Base-by-base conservation (phyloP, 2,888 invertebrate genomes). In the Hymenopus coronatus region DNA sequence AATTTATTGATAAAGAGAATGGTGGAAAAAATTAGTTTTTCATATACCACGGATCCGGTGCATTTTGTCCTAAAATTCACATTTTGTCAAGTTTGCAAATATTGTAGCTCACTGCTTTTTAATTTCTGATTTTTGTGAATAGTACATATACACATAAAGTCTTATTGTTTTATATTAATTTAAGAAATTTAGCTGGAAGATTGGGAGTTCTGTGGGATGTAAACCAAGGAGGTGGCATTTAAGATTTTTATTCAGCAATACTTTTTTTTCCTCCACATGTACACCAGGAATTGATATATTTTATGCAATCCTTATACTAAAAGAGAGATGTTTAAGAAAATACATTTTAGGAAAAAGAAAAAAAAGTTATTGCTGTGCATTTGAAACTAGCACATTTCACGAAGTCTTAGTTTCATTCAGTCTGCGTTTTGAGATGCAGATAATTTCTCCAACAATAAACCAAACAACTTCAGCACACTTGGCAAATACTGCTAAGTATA, bases 221-320 rank as follows among this genome's bases (percentile, higher is more conserved):
- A 82, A 87, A 87, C 82, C 40, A 88, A 88, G 82, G 90, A 89
- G 88, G 88, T 89, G 89, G 89, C 88, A 89, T 88, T 88, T 88
- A 90, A 89, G 85, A 84, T 89, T 88, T 84, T 89, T 88, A 88
- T 87, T 89, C 88, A 87, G 40, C 82, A 82, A 28, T 82, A 88
- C 82, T 88, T 85, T 86, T 84, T 90, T 90, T 88, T 89, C 86
- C 82, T 86, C 54, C 84, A 88, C 87, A 83, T 90, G 88, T 89
- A 90, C 86, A 89, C 87, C 89, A 84, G 88, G 89, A 90, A 89
- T 88, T 89, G 89, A 90, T 88, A 90, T 90, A 89, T 90, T 90
- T 90, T 90, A 90, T 89, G 89, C 90, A 89, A 88, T 83, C 88
- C 89, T 89, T 89, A 89, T 89, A 89, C 87, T 54, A 88, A 88